Percentiles rank a stretch among this genome's conserved stretches.
Conservation (phyloP, 2,113 vertebrate genomes). For the Trematomus loennbergii region DNA sequence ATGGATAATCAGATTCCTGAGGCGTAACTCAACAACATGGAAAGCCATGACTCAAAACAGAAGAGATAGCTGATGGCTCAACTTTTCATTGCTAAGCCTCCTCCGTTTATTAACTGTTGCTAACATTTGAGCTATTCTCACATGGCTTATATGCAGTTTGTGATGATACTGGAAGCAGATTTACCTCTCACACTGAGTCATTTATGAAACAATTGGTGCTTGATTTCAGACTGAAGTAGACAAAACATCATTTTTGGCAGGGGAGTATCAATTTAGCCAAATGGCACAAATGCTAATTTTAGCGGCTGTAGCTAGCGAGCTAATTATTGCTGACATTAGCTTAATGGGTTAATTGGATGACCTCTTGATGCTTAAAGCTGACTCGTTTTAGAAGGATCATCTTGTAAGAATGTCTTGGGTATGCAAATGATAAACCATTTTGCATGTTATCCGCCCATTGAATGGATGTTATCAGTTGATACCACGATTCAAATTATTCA, state of each 20-base stretch:
- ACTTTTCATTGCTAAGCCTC: not conserved
- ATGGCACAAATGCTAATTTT: not conserved
- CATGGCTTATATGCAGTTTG: not conserved
- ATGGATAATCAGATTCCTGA: conserved; percentile 7
- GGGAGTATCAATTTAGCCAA: not conserved
- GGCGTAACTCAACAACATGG: not conserved
- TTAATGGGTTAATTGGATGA: not conserved
- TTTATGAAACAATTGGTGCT: not conserved
- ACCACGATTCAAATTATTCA: not conserved
- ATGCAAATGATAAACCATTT: not conserved
- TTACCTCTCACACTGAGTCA: too few species aligned
- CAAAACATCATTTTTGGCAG: not conserved
- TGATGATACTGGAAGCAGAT: not conserved
- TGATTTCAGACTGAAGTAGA: conserved; percentile 4
- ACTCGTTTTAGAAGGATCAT: not conserved
- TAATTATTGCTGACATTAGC: not conserved
- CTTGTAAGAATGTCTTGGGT: not conserved
- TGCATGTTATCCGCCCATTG: not conserved
- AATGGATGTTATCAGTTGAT: too few species aligned
- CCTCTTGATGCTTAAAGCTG: not conserved
- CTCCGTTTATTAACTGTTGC: not conserved
- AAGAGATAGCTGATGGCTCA: not conserved
- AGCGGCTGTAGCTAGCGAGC: not conserved
- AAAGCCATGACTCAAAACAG: not conserved
- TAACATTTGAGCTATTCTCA: not conserved